Evolutionary conservation across 2,797 vertebrate species (phyloP).

Genomic region (Oryzias dopingdopingensis): DNA sequence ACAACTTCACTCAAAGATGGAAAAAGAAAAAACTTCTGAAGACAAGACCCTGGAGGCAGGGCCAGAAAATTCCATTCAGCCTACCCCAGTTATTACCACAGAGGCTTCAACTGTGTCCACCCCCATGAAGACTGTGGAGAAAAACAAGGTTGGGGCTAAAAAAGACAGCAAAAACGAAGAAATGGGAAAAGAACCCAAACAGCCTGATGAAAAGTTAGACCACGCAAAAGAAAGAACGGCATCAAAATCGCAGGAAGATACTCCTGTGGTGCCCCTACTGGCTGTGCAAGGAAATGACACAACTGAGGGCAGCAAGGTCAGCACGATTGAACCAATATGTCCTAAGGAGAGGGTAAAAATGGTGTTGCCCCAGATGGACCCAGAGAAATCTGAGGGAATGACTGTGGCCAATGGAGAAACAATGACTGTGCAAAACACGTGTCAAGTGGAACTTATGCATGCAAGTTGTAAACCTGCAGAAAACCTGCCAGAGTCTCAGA

Average conservation of each 20-base stretch:
- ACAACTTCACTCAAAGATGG: conserved; percentile 17
- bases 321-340: conserved; percentile 23
- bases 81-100: conserved; percentile 14
- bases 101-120: conserved; percentile 8
- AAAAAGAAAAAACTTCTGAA: conserved; percentile 15
- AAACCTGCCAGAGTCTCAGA: conserved; percentile 31
- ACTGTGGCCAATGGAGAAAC: conserved; percentile 52
- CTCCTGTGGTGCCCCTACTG: conserved; percentile 31
- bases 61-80: conserved; percentile 18
- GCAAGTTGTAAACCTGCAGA: conserved; percentile 32
- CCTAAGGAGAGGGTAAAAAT: conserved; percentile 14
- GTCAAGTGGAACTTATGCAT: conserved; percentile 29
- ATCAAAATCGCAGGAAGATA: conserved; percentile 1
- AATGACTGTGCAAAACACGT: conserved; percentile 45
- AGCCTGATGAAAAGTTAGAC: conserved; percentile 15
- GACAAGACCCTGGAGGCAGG: conserved; percentile 12
- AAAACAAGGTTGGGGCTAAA: conserved; percentile 24
- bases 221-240: conserved; percentile 21
- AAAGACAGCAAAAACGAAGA: conserved; percentile 8
- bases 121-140: conserved; percentile 14
- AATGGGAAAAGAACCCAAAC: conserved; percentile 13
- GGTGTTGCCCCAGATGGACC: conserved; percentile 23
- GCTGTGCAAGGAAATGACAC: conserved; percentile 41
- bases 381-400: conserved; percentile 35
- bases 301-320: conserved; percentile 21